Conservation (phyloP, 2,113 vertebrate genomes). For the Hippotragus niger region DNA sequence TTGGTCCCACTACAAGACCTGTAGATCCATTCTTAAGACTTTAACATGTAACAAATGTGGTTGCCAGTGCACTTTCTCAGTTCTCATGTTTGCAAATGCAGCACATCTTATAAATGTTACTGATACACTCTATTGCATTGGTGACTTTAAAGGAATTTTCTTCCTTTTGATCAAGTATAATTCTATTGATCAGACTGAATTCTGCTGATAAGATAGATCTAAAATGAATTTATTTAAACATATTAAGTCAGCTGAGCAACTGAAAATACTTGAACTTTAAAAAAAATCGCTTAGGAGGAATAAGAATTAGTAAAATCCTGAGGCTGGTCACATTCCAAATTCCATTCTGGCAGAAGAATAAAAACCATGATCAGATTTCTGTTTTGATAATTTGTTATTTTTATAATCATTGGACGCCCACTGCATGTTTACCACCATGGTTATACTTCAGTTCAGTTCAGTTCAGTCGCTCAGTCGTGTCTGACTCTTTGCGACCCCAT, state of each 20-base stretch:
- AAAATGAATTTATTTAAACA: conserved; percentile 14
- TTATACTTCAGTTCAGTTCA: not conserved
- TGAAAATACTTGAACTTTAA: not conserved
- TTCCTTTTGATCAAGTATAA: not conserved
- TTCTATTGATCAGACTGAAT: not conserved
- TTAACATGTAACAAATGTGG: not conserved
- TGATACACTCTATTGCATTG: not conserved
- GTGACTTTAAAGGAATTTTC: not conserved
- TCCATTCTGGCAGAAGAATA: not conserved
- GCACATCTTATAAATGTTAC: not conserved
- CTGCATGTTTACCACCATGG: not conserved
- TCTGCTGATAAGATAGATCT: not conserved
- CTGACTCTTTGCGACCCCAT: too few species aligned
- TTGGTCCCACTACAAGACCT: not conserved
- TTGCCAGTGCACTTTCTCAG: not conserved
- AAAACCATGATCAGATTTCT: not conserved
- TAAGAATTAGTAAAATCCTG: not conserved
- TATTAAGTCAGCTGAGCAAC: not conserved
- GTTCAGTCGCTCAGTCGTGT: too few species aligned
- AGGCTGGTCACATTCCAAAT: not conserved
- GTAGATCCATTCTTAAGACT: not conserved
- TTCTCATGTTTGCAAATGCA: not conserved
- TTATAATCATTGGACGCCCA: not conserved
- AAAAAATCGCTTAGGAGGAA: not conserved
- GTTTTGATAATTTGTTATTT: not conserved